Percentiles rank a stretch among this genome's conserved stretches.
These are phyloP conservation scores for Lasioglossum baleicum DNA, from an alignment of 1,140 invertebrate genomes.

Conservation along the genomic window DNA sequence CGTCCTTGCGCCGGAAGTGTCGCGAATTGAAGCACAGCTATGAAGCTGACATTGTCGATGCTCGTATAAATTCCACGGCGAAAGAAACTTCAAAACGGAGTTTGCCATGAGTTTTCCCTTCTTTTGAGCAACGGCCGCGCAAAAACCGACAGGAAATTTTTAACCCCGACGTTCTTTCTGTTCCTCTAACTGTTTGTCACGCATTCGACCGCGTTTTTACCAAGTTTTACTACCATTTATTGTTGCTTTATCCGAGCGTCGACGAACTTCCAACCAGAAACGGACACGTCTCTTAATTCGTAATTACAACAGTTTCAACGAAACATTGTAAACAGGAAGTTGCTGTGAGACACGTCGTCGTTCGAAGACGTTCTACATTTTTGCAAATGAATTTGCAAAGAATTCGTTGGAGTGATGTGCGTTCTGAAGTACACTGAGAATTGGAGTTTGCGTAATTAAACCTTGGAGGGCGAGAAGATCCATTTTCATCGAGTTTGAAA, in stretches of 20 bases:
- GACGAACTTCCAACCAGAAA: neutral
- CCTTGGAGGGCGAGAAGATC: no score
- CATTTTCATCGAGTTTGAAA: no score
- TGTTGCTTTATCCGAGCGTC: neutral
- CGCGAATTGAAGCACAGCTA: slow-evolving; percentile 46
- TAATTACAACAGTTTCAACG: neutral
- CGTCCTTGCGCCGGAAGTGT: slow-evolving; percentile 53
- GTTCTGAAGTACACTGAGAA: no score
- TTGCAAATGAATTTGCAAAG: no score
- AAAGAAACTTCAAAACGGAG: slow-evolving; percentile 29
- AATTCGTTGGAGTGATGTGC: no score
- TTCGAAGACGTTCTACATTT: no score
- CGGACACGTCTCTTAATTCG: neutral
- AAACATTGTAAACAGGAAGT: no score
- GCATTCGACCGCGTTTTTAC: slow-evolving; percentile 11
- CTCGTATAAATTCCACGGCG: slow-evolving; percentile 47
- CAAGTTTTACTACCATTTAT: slow-evolving; percentile 18
- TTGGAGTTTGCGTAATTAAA: no score
- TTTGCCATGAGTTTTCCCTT: slow-evolving; percentile 3
- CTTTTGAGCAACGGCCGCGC: neutral
- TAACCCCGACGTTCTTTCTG: slow-evolving; percentile 1
- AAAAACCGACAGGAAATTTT: slow-evolving; percentile 29
- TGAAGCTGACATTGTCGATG: slow-evolving; percentile 45
- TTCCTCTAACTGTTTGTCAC: slow-evolving; percentile 13
- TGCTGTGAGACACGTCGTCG: no score